Evolutionary conservation across 1,140 invertebrate species (phyloP).

Genomic region (Drosophila repletoides): DNA sequence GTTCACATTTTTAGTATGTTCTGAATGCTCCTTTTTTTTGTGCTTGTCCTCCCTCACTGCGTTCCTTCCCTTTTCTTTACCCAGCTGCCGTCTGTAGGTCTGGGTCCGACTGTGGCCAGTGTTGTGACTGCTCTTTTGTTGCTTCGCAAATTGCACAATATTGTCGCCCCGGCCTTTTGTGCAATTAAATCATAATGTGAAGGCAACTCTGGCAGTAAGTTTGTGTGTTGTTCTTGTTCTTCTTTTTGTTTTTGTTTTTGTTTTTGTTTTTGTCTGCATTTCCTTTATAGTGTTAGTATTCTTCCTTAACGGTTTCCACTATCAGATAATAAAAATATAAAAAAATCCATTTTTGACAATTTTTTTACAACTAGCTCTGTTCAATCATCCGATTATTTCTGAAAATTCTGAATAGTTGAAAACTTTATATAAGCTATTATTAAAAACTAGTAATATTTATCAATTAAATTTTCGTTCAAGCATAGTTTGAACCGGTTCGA

Average conservation of each 20-base stretch:
- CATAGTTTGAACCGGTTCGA: no score
- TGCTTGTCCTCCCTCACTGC: background rate
- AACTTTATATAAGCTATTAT: no score
- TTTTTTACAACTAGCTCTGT: no score
- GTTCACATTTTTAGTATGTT: constrained; percentile 26
- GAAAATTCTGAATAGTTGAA: no score
- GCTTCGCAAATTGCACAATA: constrained; percentile 63
- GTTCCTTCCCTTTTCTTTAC: background rate
- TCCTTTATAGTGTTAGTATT: background rate
- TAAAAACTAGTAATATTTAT: no score
- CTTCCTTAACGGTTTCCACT: no score
- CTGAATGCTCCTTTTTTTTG: constrained; percentile 65
- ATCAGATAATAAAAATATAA: no score
- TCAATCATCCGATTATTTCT: no score
- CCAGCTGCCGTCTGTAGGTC: constrained; percentile 9
- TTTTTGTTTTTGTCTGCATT: background rate
- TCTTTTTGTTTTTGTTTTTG: background rate
- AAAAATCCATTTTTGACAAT: no score
- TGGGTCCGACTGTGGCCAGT: constrained; percentile 29
- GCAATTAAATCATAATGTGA: constrained; percentile 59
- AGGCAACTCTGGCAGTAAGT: constrained; percentile 5
- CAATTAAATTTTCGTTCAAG: no score
- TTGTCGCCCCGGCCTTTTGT: constrained; percentile 44
- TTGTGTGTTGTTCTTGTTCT: background rate
- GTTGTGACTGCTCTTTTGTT: constrained; percentile 65